A percentile compares a stretch with the other conserved stretches of the same genome.
Conservation (phyloP, 2,113 vertebrate species). For the Melanerpes aurifrons region DNA sequence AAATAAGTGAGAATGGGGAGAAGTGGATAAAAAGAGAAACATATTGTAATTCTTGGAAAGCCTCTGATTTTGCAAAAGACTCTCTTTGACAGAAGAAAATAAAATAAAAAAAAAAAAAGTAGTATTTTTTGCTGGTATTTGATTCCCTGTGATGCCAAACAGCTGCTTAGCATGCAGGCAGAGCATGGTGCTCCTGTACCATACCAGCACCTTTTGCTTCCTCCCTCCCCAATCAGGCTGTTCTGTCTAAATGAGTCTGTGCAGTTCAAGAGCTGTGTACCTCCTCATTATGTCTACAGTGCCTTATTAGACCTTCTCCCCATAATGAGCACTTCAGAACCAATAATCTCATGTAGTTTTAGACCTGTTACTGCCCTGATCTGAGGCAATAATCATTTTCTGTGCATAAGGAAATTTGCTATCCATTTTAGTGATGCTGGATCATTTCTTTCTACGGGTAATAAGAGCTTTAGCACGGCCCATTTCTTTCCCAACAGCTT, state of each 20-base stretch:
- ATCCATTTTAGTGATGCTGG: not conserved
- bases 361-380: not conserved
- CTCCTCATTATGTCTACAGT: not conserved
- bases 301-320: not conserved
- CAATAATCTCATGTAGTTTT: not conserved
- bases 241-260: not conserved
- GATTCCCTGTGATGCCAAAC: not conserved
- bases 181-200: not conserved
- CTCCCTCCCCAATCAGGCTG: not conserved
- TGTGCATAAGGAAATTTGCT: not conserved
- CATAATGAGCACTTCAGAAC: not conserved
- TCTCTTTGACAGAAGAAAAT: not conserved
- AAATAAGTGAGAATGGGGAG: not conserved
- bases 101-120: too few species aligned
- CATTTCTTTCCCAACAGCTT: constrained; percentile 8
- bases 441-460: not conserved
- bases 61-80: not conserved
- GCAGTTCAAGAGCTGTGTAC: not conserved
- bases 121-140: not conserved
- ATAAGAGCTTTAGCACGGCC: not conserved
- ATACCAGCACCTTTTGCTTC: not conserved
- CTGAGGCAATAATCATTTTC: not conserved
- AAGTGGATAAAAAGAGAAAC: not conserved
- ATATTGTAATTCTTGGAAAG: not conserved
- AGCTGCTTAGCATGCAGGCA: not conserved